These are phyloP conservation scores for Campopleginae sp. DNA, from an alignment of 2,888 invertebrate species.

Conservation along the genomic window DNA sequence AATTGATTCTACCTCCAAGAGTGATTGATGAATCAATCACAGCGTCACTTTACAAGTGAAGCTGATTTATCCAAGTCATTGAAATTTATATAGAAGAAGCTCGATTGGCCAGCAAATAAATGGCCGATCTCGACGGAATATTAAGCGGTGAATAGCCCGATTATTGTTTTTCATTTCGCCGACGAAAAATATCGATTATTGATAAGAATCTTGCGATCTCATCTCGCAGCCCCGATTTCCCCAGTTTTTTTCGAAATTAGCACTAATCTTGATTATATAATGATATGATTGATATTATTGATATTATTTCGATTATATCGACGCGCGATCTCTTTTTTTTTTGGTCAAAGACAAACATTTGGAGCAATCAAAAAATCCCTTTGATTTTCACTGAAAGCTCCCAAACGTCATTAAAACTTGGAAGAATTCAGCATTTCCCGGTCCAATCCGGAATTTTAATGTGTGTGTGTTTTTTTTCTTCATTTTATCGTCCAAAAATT, in stretches of 20 bases:
- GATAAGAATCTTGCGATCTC: slow-evolving; percentile 5
- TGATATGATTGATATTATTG: neutral
- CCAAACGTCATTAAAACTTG: too few relatives aligned
- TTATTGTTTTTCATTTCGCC: neutral
- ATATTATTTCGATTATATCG: too few relatives aligned
- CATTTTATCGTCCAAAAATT: neutral
- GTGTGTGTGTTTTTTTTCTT: neutral
- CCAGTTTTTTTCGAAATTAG: slow-evolving; percentile 5
- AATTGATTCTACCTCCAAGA: neutral
- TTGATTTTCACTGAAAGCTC: too few relatives aligned
- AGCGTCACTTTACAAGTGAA: neutral
- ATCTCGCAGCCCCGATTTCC: neutral
- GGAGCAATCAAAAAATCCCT: too few relatives aligned
- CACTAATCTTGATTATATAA: neutral
- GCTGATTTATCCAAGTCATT: neutral
- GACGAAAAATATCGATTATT: neutral
- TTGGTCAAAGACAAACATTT: too few relatives aligned
- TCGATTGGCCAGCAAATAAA: neutral
- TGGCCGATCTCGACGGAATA: neutral
- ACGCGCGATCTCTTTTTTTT: too few relatives aligned
- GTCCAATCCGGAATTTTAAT: too few relatives aligned
- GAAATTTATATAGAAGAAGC: neutral
- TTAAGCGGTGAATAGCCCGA: neutral
- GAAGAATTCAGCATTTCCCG: too few relatives aligned
- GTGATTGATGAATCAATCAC: neutral